Evolutionary conservation across 2,797 vertebrate genomes (phyloP).

Genomic region (Neosalanx taihuensis): DNA sequence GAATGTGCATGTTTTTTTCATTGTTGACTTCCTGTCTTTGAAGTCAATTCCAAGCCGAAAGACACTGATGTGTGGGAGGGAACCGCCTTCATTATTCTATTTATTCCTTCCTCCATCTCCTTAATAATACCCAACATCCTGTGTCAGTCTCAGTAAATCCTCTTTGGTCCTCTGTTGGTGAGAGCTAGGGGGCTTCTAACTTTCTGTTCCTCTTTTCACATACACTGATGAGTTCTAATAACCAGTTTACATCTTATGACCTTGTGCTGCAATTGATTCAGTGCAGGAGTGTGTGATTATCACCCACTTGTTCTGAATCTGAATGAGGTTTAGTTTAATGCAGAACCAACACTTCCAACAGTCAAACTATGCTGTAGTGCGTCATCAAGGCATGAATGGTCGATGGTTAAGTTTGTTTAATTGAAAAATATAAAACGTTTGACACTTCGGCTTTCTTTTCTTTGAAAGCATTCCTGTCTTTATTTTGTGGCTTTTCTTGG

Average conservation of each 20-base stretch:
- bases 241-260: slow-evolving; percentile 8
- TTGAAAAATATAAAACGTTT: no score
- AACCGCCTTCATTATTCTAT: slow-evolving; percentile 34
- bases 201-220: neutral
- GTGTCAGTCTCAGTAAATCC: neutral
- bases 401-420: no score
- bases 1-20: neutral
- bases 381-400: no score
- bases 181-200: no score
- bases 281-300: slow-evolving; percentile 39
- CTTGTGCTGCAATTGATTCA: slow-evolving; percentile 39
- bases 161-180: neutral
- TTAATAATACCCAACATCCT: neutral
- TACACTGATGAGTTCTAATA: no score
- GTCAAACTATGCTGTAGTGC: no score
- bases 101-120: neutral
- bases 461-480: neutral
- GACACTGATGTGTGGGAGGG: slow-evolving; percentile 33
- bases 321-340: slow-evolving; percentile 18
- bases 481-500: neutral
- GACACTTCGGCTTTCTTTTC: neutral
- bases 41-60: slow-evolving; percentile 31
- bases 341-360: neutral
- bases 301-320: slow-evolving; percentile 23
- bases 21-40: slow-evolving; percentile 23